These are phyloP conservation scores for Stenodema calcarata DNA, from an alignment of 2,888 invertebrate species.

Conservation along the genomic window DNA sequence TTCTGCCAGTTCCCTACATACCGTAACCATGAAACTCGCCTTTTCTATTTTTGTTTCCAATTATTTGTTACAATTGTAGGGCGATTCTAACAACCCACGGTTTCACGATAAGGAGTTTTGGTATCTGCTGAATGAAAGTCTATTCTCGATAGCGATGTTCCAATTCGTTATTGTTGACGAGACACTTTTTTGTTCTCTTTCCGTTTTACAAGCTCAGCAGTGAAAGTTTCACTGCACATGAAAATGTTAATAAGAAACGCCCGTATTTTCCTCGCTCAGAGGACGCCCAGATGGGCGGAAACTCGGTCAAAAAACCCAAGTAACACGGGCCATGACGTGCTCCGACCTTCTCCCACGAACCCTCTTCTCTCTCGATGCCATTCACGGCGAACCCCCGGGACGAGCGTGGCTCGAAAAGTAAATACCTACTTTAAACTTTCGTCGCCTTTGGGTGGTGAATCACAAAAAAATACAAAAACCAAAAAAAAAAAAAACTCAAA, in stretches of 20 bases:
- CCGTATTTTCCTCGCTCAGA: neutral
- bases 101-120: too few relatives aligned
- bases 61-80: too few relatives aligned
- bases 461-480: neutral
- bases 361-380: neutral
- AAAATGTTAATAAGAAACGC: neutral
- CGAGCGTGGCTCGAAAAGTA: conserved; percentile 21
- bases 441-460: neutral
- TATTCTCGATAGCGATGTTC: too few relatives aligned
- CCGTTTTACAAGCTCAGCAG: neutral
- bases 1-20: too few relatives aligned
- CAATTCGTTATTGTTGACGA: too few relatives aligned
- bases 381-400: neutral
- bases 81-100: too few relatives aligned
- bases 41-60: too few relatives aligned
- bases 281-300: neutral
- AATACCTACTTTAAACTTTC: conserved; percentile 28
- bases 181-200: too few relatives aligned
- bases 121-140: too few relatives aligned
- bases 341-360: neutral
- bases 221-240: neutral
- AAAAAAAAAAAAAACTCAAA: neutral
- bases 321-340: neutral
- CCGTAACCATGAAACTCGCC: too few relatives aligned
- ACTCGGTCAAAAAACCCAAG: neutral